Base-by-base conservation (phyloP, 2,797 vertebrate species). In the Trachops cirrhosus region DNA sequence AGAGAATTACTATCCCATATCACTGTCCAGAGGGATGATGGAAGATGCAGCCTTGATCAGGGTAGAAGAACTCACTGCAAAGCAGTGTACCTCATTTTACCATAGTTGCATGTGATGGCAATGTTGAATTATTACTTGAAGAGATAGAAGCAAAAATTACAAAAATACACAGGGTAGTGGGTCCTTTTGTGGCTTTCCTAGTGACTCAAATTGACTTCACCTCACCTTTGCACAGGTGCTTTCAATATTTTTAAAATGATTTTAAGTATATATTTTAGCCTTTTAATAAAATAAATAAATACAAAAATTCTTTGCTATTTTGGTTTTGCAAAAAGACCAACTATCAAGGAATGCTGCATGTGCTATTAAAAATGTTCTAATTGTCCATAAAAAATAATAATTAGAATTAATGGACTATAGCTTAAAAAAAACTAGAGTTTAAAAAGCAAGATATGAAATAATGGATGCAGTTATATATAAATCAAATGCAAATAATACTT, bases 1-100 rank as follows among this genome's bases (percentile, higher is more conserved):
- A 99, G 99, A 99, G 99, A 99, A 99, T 99, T 99, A 99, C 99
- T 99, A 99, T 99, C 99, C 99, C 99, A 99, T 99, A 99, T 99
- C 99, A 99, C 99, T 99, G 99, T 98, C 99, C 99, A 98, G 99
- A 99, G 99, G 99, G 99, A 99, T 99, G 99, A 99, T 99, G 99
- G 99, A 99, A 99, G 99, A 99, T 99, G 99, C 99, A 99, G 98
- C 98, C 99, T 98, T 99, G 99, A 99, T 99, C 99, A 99, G 99
- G 99, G 99, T 99, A 99, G 99, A 99, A 99, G 99, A 99, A 98
- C 98, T 98, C 99, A 98, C 99, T 99, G 99, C 99, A 98, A 98
- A 99, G 99, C 98, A 99, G 98, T 99, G 98, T 99, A 99, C 99
- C 99, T 99, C 99, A 99, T 98, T 99, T 99, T 98, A 98, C 98